Conservation (phyloP, 2,888 invertebrate species). For the Sminthurinus aureus region DNA sequence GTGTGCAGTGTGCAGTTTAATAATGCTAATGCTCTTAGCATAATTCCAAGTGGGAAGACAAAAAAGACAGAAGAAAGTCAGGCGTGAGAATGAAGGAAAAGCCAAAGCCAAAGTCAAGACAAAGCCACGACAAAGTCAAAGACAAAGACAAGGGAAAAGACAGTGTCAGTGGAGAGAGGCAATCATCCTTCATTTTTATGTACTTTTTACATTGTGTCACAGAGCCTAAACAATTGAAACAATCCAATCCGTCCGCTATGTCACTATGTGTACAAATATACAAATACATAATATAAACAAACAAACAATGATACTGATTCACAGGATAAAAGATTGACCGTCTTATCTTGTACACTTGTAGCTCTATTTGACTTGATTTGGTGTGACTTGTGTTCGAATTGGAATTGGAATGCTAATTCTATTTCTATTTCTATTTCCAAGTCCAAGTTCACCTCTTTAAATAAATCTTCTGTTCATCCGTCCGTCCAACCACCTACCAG, state of each 20-base stretch:
- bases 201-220: constrained; percentile 32
- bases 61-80: constrained; percentile 8
- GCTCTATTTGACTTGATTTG: too few relatives aligned
- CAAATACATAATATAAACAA: neutral
- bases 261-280: neutral
- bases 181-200: constrained; percentile 38
- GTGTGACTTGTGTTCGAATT: too few relatives aligned
- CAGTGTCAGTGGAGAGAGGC: constrained; percentile 23
- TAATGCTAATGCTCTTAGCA: constrained; percentile 41
- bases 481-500: neutral
- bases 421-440: neutral
- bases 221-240: constrained; percentile 8
- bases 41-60: constrained; percentile 32
- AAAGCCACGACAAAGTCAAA: neutral
- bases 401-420: neutral
- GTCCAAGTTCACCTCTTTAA: neutral
- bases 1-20: constrained; percentile 23
- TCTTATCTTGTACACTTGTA: too few relatives aligned
- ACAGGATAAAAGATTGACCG: too few relatives aligned
- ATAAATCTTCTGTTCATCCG: constrained; percentile 19
- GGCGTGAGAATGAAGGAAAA: constrained; percentile 24
- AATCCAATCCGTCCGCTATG: constrained; percentile 12
- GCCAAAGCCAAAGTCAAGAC: neutral
- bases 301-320: too few relatives aligned
- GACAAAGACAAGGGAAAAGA: constrained; percentile 6